phyloP scores from a whole-genome alignment of 2,888 invertebrate species.

The Acanthococcus lagerstroemiae region DNA sequence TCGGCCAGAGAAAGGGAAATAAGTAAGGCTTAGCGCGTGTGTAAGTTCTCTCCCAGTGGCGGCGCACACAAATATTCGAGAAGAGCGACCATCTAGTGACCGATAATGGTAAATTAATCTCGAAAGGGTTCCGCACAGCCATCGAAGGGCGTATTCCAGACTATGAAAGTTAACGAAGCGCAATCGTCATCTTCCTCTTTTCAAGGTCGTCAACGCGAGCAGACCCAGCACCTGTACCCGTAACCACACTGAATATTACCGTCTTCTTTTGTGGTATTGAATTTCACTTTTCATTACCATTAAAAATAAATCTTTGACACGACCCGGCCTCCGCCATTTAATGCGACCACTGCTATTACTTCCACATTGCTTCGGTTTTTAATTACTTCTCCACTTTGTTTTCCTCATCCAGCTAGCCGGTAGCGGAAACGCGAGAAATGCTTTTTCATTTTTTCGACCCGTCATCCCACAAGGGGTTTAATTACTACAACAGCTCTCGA shows the following conservation, averaged over 20 bases:
- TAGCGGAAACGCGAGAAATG: too few relatives aligned
- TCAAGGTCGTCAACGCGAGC: constrained; percentile 23
- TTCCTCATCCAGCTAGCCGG: too few relatives aligned
- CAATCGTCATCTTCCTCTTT: constrained; percentile 13
- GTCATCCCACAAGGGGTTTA: too few relatives aligned
- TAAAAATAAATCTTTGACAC: constrained; percentile 7
- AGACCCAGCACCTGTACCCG: constrained; percentile 10
- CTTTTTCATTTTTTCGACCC: too few relatives aligned
- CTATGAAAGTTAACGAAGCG: constrained; percentile 16
- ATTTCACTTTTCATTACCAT: constrained; percentile 30
- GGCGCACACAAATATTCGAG: neutral
- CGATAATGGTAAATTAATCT: constrained; percentile 1
- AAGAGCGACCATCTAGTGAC: neutral
- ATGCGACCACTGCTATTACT: too few relatives aligned
- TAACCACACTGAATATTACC: neutral
- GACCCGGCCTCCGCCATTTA: too few relatives aligned
- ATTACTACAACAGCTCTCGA: too few relatives aligned
- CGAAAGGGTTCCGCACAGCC: constrained; percentile 11
- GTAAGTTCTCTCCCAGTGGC: constrained; percentile 13
- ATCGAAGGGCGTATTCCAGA: neutral
- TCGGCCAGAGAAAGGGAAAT: constrained; percentile 21
- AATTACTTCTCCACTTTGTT: too few relatives aligned
- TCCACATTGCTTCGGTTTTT: too few relatives aligned
- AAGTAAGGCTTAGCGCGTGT: neutral
- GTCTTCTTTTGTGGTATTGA: constrained; percentile 12